Conservation (phyloP, 2,888 invertebrate genomes). For the Eilema caniola region DNA sequence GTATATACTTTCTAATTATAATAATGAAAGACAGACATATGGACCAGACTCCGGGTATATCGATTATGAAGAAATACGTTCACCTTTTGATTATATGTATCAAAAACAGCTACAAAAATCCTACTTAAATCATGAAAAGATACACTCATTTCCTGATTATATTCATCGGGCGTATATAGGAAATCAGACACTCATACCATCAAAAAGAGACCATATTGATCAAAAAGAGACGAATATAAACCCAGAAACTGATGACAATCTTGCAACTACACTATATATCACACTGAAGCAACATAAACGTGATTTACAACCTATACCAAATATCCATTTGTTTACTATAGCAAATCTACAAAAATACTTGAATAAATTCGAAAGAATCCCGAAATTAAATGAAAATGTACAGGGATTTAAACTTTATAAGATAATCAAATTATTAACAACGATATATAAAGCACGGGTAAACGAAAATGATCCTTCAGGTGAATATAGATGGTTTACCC, state of each 20-base stretch:
- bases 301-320: not conserved
- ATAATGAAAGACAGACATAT: not conserved
- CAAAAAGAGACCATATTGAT: not conserved
- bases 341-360: constrained; percentile 10
- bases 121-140: not conserved
- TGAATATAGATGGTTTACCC: constrained; percentile 1
- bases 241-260: not conserved
- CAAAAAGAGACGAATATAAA: not conserved
- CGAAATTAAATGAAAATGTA: not conserved
- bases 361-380: not conserved
- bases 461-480: not conserved
- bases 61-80: not conserved
- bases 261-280: too few species aligned
- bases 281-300: not conserved
- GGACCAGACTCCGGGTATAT: not conserved
- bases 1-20: not conserved
- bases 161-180: not conserved
- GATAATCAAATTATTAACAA: constrained; percentile 16
- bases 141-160: not conserved
- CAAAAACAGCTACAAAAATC: not conserved
- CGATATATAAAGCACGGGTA: not conserved
- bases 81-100: not conserved
- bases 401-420: not conserved
- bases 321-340: constrained; percentile 10
- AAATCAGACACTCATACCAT: not conserved